Conservation (phyloP, 2,888 invertebrate species). For the Erebia epiphron region DNA sequence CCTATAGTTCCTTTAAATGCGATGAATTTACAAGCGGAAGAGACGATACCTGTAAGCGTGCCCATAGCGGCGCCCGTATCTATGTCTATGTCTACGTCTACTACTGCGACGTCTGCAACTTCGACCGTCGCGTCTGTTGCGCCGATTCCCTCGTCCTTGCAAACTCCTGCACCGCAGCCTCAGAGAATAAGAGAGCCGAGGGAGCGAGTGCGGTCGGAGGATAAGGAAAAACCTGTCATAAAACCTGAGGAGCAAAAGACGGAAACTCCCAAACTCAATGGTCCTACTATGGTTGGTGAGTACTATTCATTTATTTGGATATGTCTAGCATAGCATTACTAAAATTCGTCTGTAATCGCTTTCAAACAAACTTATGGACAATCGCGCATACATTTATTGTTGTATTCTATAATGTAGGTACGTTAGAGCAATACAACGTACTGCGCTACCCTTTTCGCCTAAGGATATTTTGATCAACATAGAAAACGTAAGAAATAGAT, state of each 20-base stretch:
- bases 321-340: neutral
- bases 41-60: slow-evolving; percentile 25
- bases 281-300: slow-evolving; percentile 60
- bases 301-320: slow-evolving; percentile 33
- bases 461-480: neutral
- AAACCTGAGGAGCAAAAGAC: slow-evolving; percentile 46
- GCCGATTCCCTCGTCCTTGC: slow-evolving; percentile 33
- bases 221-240: slow-evolving; percentile 51
- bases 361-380: neutral
- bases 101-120: slow-evolving; percentile 40
- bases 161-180: slow-evolving; percentile 52
- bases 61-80: slow-evolving; percentile 31
- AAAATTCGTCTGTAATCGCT: slow-evolving; percentile 4
- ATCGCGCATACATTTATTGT: neutral
- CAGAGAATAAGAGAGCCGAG: slow-evolving; percentile 63
- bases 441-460: neutral
- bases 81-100: slow-evolving; percentile 43
- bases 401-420: neutral
- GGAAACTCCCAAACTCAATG: slow-evolving; percentile 55
- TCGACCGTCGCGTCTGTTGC: slow-evolving; percentile 33
- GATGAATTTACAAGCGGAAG: slow-evolving; percentile 26
- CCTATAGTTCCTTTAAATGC: slow-evolving; percentile 34
- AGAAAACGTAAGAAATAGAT: neutral
- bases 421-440: too few relatives aligned
- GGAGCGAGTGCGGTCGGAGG: slow-evolving; percentile 55